A percentile compares a stretch with the other conserved stretches of the same genome.
Evolutionary conservation across 2,888 invertebrate species (phyloP).

Genomic region (Euclidia mi): DNA sequence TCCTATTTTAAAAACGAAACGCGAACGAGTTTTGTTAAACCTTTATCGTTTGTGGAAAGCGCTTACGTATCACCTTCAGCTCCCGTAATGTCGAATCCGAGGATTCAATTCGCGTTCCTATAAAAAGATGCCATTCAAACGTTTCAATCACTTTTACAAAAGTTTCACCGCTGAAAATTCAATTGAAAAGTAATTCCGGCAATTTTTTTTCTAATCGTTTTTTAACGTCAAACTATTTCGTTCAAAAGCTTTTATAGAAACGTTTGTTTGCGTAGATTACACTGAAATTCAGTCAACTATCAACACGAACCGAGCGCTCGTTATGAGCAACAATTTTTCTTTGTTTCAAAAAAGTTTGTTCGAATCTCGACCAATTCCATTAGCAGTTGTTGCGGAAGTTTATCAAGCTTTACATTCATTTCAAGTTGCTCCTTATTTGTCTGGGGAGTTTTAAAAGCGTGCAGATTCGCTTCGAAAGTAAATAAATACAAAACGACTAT

Average conservation of each 20-base stretch:
- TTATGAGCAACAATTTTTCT: conserved; percentile 57
- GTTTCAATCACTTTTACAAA: conserved; percentile 53
- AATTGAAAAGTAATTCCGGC: conserved; percentile 38
- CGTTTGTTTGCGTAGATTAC: conserved; percentile 32
- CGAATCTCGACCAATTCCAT: conserved; percentile 69
- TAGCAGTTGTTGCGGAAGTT: conserved; percentile 69
- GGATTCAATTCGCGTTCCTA: conserved; percentile 48
- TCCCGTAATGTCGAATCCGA: conserved; percentile 46
- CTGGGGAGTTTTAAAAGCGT: conserved; percentile 59
- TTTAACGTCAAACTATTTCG: conserved; percentile 35
- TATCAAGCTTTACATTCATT: conserved; percentile 68
- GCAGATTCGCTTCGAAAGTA: conserved; percentile 50
- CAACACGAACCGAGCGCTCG: conserved; percentile 35
- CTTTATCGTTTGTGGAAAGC: conserved; percentile 61
- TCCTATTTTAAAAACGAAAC: conserved; percentile 69
- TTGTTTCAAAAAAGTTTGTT: conserved; percentile 65
- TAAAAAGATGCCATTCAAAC: conserved; percentile 52
- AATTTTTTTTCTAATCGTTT: conserved; percentile 41
- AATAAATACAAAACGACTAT: conserved; percentile 57
- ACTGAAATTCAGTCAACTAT: conserved; percentile 41
- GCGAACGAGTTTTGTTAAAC: conserved; percentile 62
- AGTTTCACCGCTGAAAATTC: conserved; percentile 38
- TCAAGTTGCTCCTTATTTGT: conserved; percentile 63
- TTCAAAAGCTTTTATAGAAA: conserved; percentile 24
- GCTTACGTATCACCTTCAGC: conserved; percentile 54